Percentiles rank a stretch among this genome's conserved stretches.
These are phyloP conservation scores for Mythimna albipuncta DNA, from an alignment of 2,888 invertebrate genomes.

Conservation along the genomic window DNA sequence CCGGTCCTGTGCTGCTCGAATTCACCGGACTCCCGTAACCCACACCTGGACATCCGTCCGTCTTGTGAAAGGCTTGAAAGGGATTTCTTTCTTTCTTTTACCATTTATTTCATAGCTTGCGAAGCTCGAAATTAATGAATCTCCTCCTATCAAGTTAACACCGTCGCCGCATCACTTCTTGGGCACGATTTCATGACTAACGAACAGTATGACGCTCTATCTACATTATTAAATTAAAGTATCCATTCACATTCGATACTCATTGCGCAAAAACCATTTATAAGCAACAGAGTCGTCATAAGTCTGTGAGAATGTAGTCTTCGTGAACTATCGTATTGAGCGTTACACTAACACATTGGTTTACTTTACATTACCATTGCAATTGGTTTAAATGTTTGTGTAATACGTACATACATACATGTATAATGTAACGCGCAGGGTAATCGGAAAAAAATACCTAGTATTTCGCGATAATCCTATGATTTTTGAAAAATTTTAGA, in stretches of 20 bases:
- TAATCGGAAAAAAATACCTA: not conserved
- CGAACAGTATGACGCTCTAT: conserved; percentile 31
- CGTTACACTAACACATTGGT: conserved; percentile 72
- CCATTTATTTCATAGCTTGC: not conserved
- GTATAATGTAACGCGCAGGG: not conserved
- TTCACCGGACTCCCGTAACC: not conserved
- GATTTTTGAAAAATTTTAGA: not conserved
- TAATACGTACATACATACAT: conserved; percentile 12
- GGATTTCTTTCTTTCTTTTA: too few relatives aligned
- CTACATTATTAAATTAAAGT: conserved; percentile 52
- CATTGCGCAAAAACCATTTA: conserved; percentile 57
- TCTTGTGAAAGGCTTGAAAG: not conserved
- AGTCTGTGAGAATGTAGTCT: conserved; percentile 71
- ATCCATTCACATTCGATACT: conserved; percentile 50
- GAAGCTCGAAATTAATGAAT: conserved; percentile 8
- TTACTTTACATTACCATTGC: conserved; percentile 59
- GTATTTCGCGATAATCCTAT: not conserved
- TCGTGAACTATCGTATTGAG: conserved; percentile 71
- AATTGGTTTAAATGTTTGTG: conserved; percentile 33
- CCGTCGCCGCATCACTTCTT: conserved; percentile 3
- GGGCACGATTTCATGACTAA: conserved; percentile 37
- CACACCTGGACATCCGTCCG: not conserved
- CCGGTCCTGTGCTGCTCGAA: not conserved
- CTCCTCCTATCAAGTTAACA: conserved; percentile 6
- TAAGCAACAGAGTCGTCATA: conserved; percentile 49